Percentiles rank a stretch among this genome's conserved stretches.
phyloP scores from a whole-genome alignment of 2,113 vertebrate species.

The Pleuronectes platessa region DNA sequence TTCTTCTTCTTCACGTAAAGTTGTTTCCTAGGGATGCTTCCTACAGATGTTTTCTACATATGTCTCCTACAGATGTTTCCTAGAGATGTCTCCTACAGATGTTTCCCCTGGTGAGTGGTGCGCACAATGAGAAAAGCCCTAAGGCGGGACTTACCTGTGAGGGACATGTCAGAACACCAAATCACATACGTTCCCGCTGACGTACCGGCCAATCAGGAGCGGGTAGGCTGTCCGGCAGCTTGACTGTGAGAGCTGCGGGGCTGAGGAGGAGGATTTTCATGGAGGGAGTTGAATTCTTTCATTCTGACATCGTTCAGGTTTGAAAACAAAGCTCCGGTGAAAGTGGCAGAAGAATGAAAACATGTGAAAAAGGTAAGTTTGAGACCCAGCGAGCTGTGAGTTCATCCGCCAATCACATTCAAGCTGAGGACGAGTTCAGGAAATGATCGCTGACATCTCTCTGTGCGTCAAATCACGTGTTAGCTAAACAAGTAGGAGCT shows the following conservation, averaged over 20 bases:
- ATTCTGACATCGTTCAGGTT: not conserved
- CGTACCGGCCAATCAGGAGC: constrained; percentile 58
- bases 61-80: too few species aligned
- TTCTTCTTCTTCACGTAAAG: too few species aligned
- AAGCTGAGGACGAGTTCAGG: not conserved
- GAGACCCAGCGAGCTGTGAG: not conserved
- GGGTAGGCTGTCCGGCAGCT: constrained; percentile 39
- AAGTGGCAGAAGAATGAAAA: not conserved
- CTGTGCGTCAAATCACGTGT: not conserved
- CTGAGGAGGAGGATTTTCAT: constrained; percentile 6
- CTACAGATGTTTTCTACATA: too few species aligned
- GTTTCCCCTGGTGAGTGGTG: not conserved
- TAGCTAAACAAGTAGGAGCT: not conserved
- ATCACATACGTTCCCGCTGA: constrained; percentile 33
- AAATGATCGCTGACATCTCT: not conserved
- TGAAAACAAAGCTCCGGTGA: not conserved
- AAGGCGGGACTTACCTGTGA: constrained; percentile 37
- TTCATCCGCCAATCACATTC: not conserved
- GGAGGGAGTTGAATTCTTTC: not conserved
- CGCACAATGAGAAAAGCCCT: not conserved
- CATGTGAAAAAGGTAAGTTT: constrained; percentile 39
- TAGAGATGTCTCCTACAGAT: not conserved
- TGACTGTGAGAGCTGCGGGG: constrained; percentile 68
- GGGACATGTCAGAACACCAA: constrained; percentile 44
- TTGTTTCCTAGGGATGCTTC: too few species aligned